Percentiles rank a stretch among this genome's conserved stretches.
Conservation (phyloP, 2,797 vertebrate species). For the Hafferia zeledoni region DNA sequence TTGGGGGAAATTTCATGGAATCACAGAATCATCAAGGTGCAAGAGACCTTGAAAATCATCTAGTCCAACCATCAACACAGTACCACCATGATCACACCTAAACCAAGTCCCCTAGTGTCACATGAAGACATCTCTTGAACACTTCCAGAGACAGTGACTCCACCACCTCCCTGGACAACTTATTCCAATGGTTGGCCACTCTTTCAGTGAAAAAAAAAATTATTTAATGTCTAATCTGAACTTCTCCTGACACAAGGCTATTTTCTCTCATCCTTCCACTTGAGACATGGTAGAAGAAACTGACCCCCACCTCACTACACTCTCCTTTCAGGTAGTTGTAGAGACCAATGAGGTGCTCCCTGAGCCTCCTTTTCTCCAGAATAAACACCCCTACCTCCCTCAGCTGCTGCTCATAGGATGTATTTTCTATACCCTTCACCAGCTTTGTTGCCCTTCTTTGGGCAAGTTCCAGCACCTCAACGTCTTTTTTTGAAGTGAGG, state of each 20-base stretch:
- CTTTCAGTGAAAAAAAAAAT: background rate
- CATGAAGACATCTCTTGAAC: background rate
- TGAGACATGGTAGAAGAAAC: background rate
- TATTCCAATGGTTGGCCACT: background rate
- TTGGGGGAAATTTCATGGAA: background rate
- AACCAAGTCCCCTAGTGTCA: background rate
- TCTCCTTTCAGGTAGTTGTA: background rate
- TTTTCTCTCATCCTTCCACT: background rate
- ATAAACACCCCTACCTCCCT: background rate
- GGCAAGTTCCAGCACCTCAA: background rate
- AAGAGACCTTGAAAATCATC: background rate
- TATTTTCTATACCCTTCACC: background rate
- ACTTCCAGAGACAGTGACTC: background rate
- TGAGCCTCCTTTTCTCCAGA: background rate
- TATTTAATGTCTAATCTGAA: background rate
- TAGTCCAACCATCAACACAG: background rate
- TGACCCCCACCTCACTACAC: accelerated
- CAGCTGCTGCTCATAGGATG: background rate
- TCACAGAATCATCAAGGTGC: background rate
- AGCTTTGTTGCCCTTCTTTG: background rate
- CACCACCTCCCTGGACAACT: background rate
- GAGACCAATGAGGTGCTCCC: background rate
- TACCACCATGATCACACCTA: background rate
- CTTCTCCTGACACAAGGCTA: background rate
- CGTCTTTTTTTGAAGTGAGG: background rate